Evolutionary conservation across 2,113 vertebrate genomes (phyloP), one percentile per base, ranked within the genome.

Genomic region (Rhinolophus sinicus): DNA sequence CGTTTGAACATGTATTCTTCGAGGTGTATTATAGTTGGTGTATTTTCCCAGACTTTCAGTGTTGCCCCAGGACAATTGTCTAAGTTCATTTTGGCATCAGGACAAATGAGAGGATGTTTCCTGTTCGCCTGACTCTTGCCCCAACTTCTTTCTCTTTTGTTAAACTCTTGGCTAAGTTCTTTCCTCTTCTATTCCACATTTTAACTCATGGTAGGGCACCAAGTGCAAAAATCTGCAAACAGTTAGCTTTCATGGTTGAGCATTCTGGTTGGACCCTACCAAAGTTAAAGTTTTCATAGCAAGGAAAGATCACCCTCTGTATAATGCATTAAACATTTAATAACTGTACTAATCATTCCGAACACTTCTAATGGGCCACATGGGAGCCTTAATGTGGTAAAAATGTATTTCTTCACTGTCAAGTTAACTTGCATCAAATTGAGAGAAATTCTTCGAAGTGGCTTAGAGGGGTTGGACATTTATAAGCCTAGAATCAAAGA

Each of bases 101-200:
- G 96, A 96, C 91, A 96, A 96, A 86, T 95, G 93, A 97, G 72
- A 97, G 97, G 94, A 94, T 98, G 96, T 89, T 98, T 98, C 95
- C 92, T 98, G 38, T 97, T 98, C 93, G 87, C 96, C 96, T 96
- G 88, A 96, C 94, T 98, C 91, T 96, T 98, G 75, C 94, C 93
- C 64, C 95, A 97, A 95, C 93, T 72, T 90, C 95, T 89, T 90
- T 93, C 78, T 90, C 65, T 97, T 90, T 93, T 91, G 62, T 96
- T 97, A 96, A 97, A 94, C 93, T 85, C 85, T 94, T 97, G 94
- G 93, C 96, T 96, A 94, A 94, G 81, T 93, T 96, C 92, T 97
- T 96, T 96, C 83, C 80, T 96, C 90, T 97, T 88, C 58, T 93
- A 94, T 58, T 97, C 77, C 64, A 90, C 93, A 92, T 96, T 97